Evolutionary conservation across 2,113 vertebrate genomes (phyloP).

Genomic region (Takifugu bimaculatus): DNA sequence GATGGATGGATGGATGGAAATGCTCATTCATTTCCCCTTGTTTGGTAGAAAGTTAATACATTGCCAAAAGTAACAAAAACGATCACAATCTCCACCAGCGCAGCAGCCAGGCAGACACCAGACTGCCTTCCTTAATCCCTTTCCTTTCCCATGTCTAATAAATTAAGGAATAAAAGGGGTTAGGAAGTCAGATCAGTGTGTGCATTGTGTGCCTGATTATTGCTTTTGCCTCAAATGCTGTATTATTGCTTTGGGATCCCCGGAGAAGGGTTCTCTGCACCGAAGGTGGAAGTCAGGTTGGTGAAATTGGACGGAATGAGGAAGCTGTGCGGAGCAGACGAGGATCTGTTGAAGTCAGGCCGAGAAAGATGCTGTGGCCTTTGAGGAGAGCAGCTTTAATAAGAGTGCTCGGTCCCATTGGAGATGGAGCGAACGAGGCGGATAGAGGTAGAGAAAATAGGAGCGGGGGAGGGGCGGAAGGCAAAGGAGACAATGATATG

Average conservation of each 20-base stretch:
- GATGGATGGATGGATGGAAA: too few relatives aligned
- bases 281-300: conserved; percentile 33
- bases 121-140: conserved; percentile 6
- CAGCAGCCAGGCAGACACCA: too few relatives aligned
- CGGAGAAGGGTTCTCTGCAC: conserved; percentile 42
- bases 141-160: conserved; percentile 65
- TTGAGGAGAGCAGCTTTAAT: conserved; percentile 59
- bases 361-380: conserved; percentile 16
- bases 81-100: too few relatives aligned
- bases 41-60: too few relatives aligned
- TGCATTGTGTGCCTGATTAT: conserved; percentile 71
- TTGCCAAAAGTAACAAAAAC: too few relatives aligned
- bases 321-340: conserved; percentile 11
- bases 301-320: conserved; percentile 39
- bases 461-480: background rate
- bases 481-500: conserved; percentile 3
- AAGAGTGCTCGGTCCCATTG: conserved; percentile 38
- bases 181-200: conserved; percentile 63
- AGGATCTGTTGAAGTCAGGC: too few relatives aligned
- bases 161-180: conserved; percentile 70
- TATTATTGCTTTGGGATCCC: conserved; percentile 72
- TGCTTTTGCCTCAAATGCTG: conserved; percentile 61
- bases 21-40: too few relatives aligned
- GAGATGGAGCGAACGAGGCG: conserved; percentile 6
- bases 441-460: background rate